phyloP scores from a whole-genome alignment of 2,888 invertebrate genomes.

The Callinectes sapidus region DNA sequence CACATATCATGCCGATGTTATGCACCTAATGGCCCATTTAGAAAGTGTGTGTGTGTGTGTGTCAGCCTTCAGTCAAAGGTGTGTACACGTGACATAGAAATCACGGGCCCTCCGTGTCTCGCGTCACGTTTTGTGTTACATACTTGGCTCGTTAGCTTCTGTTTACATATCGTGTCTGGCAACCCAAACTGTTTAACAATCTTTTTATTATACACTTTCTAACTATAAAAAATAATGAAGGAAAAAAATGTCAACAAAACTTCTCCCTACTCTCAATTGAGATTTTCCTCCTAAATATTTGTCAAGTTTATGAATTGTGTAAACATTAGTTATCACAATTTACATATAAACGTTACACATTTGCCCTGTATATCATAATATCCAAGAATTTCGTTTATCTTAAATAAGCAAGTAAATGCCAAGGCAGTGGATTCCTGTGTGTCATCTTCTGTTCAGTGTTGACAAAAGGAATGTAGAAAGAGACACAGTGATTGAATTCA shows the following conservation, averaged over 20 bases:
- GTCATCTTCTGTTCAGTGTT: background rate
- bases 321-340: background rate
- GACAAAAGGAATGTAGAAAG: slow-evolving; percentile 4
- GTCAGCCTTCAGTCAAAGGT: background rate
- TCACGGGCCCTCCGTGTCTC: background rate
- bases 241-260: background rate
- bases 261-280: background rate
- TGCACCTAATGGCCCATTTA: background rate
- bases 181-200: background rate
- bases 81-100: background rate
- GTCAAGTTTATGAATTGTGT: background rate
- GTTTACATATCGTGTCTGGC: background rate
- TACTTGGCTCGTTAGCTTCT: background rate
- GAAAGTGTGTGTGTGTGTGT: slow-evolving; percentile 35
- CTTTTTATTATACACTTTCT: background rate
- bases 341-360: too few relatives aligned
- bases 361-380: background rate
- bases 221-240: background rate
- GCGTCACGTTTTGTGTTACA: background rate
- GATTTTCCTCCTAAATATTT: background rate
- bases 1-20: background rate
- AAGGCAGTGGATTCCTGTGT: background rate
- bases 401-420: background rate
- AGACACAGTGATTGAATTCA: background rate
- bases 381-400: background rate